Percentiles rank a stretch among this genome's conserved stretches.
Evolutionary conservation across 2,888 invertebrate species (phyloP).

Genomic region (Apantesis nais): DNA sequence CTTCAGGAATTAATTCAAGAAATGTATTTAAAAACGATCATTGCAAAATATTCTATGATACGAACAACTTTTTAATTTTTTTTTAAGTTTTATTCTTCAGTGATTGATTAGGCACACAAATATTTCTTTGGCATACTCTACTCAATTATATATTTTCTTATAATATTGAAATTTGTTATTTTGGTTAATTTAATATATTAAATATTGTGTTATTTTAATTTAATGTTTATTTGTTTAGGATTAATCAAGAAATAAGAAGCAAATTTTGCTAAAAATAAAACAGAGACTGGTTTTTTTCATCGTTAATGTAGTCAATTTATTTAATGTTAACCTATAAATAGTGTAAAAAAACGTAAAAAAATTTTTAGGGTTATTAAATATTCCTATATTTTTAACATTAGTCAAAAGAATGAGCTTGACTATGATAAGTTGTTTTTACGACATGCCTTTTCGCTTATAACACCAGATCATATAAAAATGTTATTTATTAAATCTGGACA

Average conservation of each 20-base stretch:
- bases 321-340: background rate
- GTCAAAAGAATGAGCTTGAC: background rate
- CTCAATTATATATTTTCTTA: background rate
- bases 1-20: no score
- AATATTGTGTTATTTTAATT: background rate
- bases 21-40: background rate
- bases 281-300: background rate
- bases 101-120: no score
- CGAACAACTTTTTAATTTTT: no score
- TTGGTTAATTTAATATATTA: background rate
- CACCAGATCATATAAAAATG: background rate
- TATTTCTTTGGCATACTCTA: no score
- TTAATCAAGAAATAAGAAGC: background rate
- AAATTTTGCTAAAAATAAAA: no score
- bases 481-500: background rate
- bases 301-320: background rate
- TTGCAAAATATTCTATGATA: background rate
- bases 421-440: background rate
- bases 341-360: no score
- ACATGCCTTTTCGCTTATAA: background rate
- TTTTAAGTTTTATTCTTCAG: no score
- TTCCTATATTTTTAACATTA: background rate
- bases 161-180: background rate
- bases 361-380: no score
- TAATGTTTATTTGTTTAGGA: background rate